Evolutionary conservation across 2,113 vertebrate species (phyloP), one percentile per base, ranked within the genome.

Genomic region (Panthera tigris): DNA sequence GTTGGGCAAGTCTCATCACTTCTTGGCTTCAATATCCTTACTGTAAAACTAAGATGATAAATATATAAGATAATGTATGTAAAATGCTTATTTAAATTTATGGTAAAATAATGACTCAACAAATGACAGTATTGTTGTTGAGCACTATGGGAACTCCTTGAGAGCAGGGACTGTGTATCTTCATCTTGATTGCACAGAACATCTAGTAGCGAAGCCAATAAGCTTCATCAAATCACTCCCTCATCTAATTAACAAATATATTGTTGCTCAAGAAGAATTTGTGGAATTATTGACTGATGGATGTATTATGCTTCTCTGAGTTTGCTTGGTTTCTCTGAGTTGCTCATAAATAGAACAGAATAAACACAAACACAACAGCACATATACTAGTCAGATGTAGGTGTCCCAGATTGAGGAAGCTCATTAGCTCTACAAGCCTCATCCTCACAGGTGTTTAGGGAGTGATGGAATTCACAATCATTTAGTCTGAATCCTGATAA

Each of bases 401-500:
- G 74, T 57, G 63, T 31, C 15, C 33, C 4, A 76, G 65, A 31
- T 71, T 45, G 21, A 48, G 52, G 84, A 90, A 71, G 50, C 57
- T 41, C 65, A 57, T 84, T 52, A 84, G 23, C 11, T 55, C 69
- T 31, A 41, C 2, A n/a, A 31, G 36, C 45, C 31, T 69, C 41
- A 18, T 71, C 25, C 25, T 95, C 55, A 48, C 63, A 55, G 79
- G 86, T 63, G 29, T 52, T 68, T 21, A 74, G 80, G 61, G 65
- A 95, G 55, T 65, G 95, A 41, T 57, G 83, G 92, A 84, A 88
- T 27, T 83, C 14, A 1, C 31, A 31, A 1, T 94, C 88, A 7
- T 33, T 97, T 66, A 82, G 76, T 71, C 80, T 71, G 50, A 95
- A 84, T 84, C 66, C 65, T 78, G 90, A 36, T 95, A 69, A 88